These are phyloP conservation scores for Camponotus fellah DNA, from an alignment of 2,888 invertebrate species.

Conservation along the genomic window DNA sequence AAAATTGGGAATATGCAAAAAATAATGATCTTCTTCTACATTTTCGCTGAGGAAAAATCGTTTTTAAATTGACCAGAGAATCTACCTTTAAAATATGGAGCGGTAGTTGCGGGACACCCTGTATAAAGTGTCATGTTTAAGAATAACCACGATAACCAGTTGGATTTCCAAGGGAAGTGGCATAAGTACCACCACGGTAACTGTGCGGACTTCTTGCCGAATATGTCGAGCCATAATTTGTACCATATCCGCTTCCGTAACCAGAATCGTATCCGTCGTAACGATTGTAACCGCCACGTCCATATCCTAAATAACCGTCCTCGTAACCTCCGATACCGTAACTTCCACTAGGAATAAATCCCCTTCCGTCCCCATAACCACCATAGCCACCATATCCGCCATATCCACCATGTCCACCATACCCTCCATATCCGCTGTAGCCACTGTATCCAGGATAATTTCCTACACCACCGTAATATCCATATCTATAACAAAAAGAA, in stretches of 20 bases:
- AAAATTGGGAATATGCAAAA: too few species aligned
- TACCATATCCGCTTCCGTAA: constrained; percentile 87
- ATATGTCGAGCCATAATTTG: constrained; percentile 69
- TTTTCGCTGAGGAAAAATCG: too few species aligned
- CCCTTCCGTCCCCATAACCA: constrained; percentile 86
- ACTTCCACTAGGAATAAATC: constrained; percentile 58
- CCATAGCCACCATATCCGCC: constrained; percentile 57
- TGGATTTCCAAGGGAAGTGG: constrained; percentile 68
- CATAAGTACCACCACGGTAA: constrained; percentile 62
- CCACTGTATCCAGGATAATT: constrained; percentile 41
- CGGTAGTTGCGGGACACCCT: too few species aligned
- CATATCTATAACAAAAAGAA: constrained; percentile 69
- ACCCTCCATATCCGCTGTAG: constrained; percentile 61
- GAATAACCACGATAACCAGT: constrained; percentile 81
- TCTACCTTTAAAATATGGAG: too few species aligned
- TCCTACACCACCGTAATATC: constrained; percentile 64
- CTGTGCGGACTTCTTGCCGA: constrained; percentile 59
- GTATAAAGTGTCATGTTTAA: constrained; percentile 47
- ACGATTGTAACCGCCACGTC: constrained; percentile 69
- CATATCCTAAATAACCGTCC: constrained; percentile 63
- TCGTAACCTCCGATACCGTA: constrained; percentile 67
- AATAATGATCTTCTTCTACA: too few species aligned
- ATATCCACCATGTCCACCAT: constrained; percentile 50
- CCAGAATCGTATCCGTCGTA: constrained; percentile 74
- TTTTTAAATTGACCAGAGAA: too few species aligned